phyloP scores from a whole-genome alignment of 2,888 invertebrate genomes.

The Petrolisthes manimaculis region DNA sequence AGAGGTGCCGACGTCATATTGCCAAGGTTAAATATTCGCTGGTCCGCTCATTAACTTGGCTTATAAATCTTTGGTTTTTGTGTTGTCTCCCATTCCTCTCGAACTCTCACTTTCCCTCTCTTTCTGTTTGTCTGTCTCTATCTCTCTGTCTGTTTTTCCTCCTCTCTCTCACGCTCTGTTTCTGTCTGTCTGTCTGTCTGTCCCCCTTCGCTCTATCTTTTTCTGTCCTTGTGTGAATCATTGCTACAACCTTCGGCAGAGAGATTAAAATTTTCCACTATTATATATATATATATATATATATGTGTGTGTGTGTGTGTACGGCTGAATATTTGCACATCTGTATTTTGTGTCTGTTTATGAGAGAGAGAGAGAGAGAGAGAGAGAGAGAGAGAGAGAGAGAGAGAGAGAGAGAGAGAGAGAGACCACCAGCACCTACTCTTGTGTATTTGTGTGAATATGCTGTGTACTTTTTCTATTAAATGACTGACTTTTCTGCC shows the following conservation, averaged over 20 bases:
- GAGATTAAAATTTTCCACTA: too few species aligned
- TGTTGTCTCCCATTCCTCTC: background rate
- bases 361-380: background rate
- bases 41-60: background rate
- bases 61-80: slow-evolving; percentile 8
- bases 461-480: too few species aligned
- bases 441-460: too few species aligned
- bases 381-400: background rate
- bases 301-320: too few species aligned
- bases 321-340: background rate
- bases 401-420: slow-evolving; percentile 9
- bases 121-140: background rate
- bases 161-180: background rate
- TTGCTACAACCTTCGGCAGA: too few species aligned
- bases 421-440: background rate
- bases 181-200: background rate
- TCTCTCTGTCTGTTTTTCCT: slow-evolving; percentile 1
- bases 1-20: background rate
- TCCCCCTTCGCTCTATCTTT: background rate
- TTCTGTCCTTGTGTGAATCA: background rate
- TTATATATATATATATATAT: too few species aligned
- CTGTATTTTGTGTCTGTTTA: background rate
- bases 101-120: background rate
- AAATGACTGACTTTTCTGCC: too few species aligned
- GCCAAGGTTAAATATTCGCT: background rate